Percentiles rank a stretch among this genome's conserved stretches.
Conservation (phyloP, 2,113 vertebrate species). For the Jaculus jaculus region DNA sequence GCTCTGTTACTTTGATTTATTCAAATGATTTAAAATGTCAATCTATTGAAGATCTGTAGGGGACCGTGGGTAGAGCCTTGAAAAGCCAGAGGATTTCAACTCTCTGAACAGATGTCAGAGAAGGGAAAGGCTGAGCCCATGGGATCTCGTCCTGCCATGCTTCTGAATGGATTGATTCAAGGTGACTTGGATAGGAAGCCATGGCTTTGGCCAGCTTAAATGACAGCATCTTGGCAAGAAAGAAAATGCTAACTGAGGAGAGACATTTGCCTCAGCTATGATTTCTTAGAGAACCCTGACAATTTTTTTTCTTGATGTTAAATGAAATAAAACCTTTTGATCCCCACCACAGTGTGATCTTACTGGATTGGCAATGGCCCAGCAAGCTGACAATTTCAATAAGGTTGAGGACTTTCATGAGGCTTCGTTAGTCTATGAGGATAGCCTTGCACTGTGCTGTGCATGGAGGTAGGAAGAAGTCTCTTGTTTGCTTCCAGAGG, state of each 20-base stretch:
- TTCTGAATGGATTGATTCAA: conserved; percentile 28
- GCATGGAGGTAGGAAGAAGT: neutral
- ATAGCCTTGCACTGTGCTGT: neutral
- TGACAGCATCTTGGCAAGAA: conserved; percentile 10
- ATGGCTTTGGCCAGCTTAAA: conserved; percentile 7
- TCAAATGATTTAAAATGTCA: conserved; percentile 77
- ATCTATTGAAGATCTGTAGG: conserved; percentile 60
- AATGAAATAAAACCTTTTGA: conserved; percentile 39
- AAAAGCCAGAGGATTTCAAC: conserved; percentile 64
- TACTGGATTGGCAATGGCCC: neutral
- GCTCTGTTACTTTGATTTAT: conserved; percentile 78
- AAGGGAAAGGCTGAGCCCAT: conserved; percentile 37
- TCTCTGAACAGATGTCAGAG: conserved; percentile 60
- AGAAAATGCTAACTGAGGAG: neutral
- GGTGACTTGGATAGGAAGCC: conserved; percentile 16
- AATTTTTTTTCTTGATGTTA: neutral
- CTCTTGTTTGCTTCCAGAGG: neutral
- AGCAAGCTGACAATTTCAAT: neutral
- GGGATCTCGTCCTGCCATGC: neutral
- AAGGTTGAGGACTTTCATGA: neutral
- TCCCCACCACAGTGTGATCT: neutral
- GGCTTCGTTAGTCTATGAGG: neutral
- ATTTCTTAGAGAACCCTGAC: conserved; percentile 53
- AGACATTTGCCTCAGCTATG: neutral
- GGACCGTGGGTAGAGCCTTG: conserved; percentile 56